Evolutionary conservation across 2,888 invertebrate genomes (phyloP).

Genomic region (Xestia rhomboidea): DNA sequence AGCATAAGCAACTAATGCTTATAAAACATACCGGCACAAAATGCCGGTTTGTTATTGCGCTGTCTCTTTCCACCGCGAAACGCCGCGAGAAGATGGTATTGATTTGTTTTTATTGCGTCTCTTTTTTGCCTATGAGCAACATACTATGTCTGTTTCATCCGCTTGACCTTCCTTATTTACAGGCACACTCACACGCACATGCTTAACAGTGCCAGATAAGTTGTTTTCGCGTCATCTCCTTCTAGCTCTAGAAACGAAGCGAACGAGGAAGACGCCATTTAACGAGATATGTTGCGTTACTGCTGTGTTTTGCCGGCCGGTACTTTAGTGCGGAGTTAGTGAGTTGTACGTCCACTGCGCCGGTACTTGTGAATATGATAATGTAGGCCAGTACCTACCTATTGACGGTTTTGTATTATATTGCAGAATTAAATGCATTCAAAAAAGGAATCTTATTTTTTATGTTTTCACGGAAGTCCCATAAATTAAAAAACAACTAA

Average conservation of each 20-base stretch:
- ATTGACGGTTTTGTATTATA: conserved; percentile 51
- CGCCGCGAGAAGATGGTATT: conserved; percentile 85
- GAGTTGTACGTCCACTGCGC: conserved; percentile 58
- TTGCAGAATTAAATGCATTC: neutral
- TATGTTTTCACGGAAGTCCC: neutral
- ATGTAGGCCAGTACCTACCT: conserved; percentile 66
- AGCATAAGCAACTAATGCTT: too few relatives aligned
- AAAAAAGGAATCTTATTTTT: neutral
- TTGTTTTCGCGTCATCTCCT: conserved; percentile 89
- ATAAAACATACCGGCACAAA: conserved; percentile 82
- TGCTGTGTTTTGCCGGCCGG: conserved; percentile 71
- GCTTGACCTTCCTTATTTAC: conserved; percentile 89
- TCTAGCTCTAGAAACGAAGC: conserved; percentile 81
- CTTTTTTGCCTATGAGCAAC: conserved; percentile 81
- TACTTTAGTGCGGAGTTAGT: conserved; percentile 71
- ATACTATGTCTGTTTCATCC: conserved; percentile 82
- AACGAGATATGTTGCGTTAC: conserved; percentile 70
- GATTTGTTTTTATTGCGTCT: conserved; percentile 91
- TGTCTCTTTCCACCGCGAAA: conserved; percentile 86
- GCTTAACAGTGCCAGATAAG: conserved; percentile 80
- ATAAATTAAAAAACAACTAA: neutral
- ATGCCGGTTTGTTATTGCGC: conserved; percentile 90
- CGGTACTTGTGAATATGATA: conserved; percentile 67
- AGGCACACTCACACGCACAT: conserved; percentile 75
- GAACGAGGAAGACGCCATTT: conserved; percentile 80